These are phyloP conservation scores for Liposcelis brunnea DNA, from an alignment of 2,888 invertebrate species.

Conservation along the genomic window DNA sequence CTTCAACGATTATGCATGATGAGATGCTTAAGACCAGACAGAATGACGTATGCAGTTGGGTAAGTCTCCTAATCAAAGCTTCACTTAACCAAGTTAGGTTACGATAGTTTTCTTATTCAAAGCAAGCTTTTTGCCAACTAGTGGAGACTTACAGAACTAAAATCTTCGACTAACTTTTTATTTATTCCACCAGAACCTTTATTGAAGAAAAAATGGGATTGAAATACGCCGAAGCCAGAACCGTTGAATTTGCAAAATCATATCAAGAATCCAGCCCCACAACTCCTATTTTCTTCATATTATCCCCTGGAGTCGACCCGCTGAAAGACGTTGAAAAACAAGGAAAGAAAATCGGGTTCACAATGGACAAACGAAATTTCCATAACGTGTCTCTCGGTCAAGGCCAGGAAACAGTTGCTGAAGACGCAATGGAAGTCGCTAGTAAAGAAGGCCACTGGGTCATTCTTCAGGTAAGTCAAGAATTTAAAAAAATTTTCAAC, in stretches of 20 bases:
- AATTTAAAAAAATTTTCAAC: no score
- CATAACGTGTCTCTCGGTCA: constrained; percentile 89
- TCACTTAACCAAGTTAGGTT: neutral
- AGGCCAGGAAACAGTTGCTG: constrained; percentile 86
- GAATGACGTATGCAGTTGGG: constrained; percentile 85
- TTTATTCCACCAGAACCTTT: constrained; percentile 39
- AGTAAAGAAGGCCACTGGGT: constrained; percentile 77
- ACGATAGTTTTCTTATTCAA: no score
- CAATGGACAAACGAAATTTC: constrained; percentile 63
- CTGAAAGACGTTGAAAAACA: constrained; percentile 79
- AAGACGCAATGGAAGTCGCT: constrained; percentile 65
- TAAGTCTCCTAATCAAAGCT: constrained; percentile 27
- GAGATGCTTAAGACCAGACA: constrained; percentile 75
- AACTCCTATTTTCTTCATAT: constrained; percentile 83
- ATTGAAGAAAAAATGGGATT: constrained; percentile 77
- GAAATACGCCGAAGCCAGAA: constrained; percentile 62
- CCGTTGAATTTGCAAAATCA: constrained; percentile 67
- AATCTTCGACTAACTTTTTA: constrained; percentile 1
- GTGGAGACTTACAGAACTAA: no score
- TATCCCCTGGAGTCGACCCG: constrained; percentile 89
- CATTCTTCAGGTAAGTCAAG: constrained; percentile 40
- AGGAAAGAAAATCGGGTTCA: constrained; percentile 64
- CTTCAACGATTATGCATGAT: constrained; percentile 82
- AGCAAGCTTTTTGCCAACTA: neutral
- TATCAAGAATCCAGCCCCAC: constrained; percentile 67